Base-by-base conservation (phyloP, 2,888 invertebrate genomes). In the Epirrhoe alternata region DNA sequence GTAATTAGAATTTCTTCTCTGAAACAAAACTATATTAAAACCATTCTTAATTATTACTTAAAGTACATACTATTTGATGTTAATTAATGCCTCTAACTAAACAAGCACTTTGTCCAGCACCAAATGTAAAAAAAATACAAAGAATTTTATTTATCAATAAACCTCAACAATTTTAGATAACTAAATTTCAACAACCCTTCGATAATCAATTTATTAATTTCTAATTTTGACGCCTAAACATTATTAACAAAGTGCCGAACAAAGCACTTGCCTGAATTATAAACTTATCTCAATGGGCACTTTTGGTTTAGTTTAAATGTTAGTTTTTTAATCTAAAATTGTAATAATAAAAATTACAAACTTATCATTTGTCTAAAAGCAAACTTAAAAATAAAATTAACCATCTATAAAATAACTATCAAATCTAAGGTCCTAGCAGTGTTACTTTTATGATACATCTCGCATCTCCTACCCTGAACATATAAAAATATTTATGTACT, bases 261-360 rank as follows among this genome's bases (percentile, higher is more conserved):
- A 91, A 92, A 90, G 90, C 90, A 87, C 89, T 90, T 87, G 90
- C 84, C 84, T 83, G 74, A 83, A 85, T 87, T 88, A 88, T 90
- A 90, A 92, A 92, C 92, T 93, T 92, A 93, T 92, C 87, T 92
- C 92, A 93, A 93, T 92, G 93, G 94, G 94, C 94, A 94, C 94
- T 94, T 94, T 93, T 92, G 94, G 94, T 94, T 93, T 92, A 92
- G 86, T 92, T 90, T 89, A 87, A 88, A 89, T 88, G 89, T 92
- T 92, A 92, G 89, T 92, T 88, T 90, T 24, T 91, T 88, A 90
- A 82, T 88, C 90, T 90, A 90, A 88, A 89, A 90, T 88, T 86
- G 82, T 90, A 90, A 83, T 88, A 88, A 89, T 91, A 86, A 90
- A 90, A 89, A 90, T 89, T 89, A 91, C 87, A 90, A 92, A 91